These are phyloP conservation scores for Chondrosia reniformis DNA, from an alignment of 37 sponge, comb jelly and placozoan species.

Conservation along the genomic window DNA sequence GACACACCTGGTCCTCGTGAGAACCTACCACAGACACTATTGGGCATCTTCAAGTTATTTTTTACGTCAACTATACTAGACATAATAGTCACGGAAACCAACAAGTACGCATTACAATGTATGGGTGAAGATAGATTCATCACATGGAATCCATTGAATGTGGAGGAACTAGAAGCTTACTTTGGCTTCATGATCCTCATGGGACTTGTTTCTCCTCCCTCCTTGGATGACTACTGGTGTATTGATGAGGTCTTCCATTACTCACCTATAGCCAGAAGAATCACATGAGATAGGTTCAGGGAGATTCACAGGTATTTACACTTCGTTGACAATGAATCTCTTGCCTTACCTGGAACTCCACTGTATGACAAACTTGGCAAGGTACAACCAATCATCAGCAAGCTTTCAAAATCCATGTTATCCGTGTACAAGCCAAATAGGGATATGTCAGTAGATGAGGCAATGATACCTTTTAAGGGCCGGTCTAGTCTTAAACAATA, in stretches of 20 bases:
- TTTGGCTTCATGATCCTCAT: slow-evolving; percentile 35
- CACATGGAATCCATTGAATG: slow-evolving; percentile 1
- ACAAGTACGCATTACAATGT: slow-evolving; percentile 15
- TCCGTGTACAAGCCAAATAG: slow-evolving; percentile 15
- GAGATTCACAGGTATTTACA: slow-evolving; percentile 19
- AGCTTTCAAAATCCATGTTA: not conserved
- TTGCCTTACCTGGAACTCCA: slow-evolving; percentile 6
- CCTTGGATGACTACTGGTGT: slow-evolving; percentile 31
- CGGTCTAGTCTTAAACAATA: no score
- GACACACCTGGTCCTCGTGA: slow-evolving; percentile 18
- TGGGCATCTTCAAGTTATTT: slow-evolving; percentile 19
- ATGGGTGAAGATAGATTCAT: not conserved
- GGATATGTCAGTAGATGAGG: slow-evolving; percentile 27
- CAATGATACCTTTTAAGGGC: slow-evolving; percentile 34
- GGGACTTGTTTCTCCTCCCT: slow-evolving; percentile 23
- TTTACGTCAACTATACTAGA: slow-evolving; percentile 15
- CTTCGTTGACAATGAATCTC: not conserved
- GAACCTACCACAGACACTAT: not conserved
- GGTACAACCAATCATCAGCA: slow-evolving; percentile 2
- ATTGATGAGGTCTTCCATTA: slow-evolving; percentile 1
- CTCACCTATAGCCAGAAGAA: slow-evolving; percentile 21
- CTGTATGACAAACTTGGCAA: slow-evolving; percentile 20
- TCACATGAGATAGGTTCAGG: slow-evolving; percentile 23
- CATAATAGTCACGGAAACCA: slow-evolving; percentile 8
- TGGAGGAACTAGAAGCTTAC: slow-evolving; percentile 17